Base-by-base conservation (phyloP, 2,888 invertebrate species). In the Monochamus alternatus region DNA sequence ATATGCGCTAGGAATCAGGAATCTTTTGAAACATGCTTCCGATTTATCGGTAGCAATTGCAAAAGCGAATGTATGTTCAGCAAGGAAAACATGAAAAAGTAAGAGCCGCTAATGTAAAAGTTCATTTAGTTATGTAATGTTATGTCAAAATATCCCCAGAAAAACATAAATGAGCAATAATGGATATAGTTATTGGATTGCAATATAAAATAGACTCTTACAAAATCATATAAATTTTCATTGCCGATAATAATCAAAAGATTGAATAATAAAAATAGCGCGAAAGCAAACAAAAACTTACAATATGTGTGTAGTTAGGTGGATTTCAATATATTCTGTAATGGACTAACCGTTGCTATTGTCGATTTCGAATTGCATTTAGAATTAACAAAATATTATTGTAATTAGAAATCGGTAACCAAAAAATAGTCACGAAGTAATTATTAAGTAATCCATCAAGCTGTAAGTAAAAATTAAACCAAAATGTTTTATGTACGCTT, bases 41-140 rank as follows among this genome's bases (percentile, higher is more conserved):
- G 68, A 68, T 68, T 68, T 14, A 68, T 67, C 58, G 67, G 22
- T 43, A 43, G 14, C 58, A 58, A 59, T 68, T 55, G 38, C 58
- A 38, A 68, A 68, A 68, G 68, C 51, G 58, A 12, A 32, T 32
- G n/a, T 22, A 68, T 30, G 58, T 43, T 12, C 58, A 43, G 7
- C 12, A 44, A 31, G 55, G 31, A 60, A 63, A 64, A 68, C 38
- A n/a, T 38, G 68, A 59, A 68, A 68, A 58, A 55, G 51, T 52
- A 58, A 59, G 14, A 52, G n/a, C 38, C 22, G 44, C 38, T 38
- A 68, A 22, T 12, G 38, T 68, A 58, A 64, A 5, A 47, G 44
- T 55, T 47, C 55, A 55, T 55, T 55, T 14, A 22, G 22, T 55
- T 55, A n/a, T 55, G 55, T 14, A 55, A 55, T 14, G 55, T 3